Percentiles rank a stretch among this genome's conserved stretches.
phyloP scores from a whole-genome alignment of 2,797 vertebrate species.

The Danionella dracula region DNA sequence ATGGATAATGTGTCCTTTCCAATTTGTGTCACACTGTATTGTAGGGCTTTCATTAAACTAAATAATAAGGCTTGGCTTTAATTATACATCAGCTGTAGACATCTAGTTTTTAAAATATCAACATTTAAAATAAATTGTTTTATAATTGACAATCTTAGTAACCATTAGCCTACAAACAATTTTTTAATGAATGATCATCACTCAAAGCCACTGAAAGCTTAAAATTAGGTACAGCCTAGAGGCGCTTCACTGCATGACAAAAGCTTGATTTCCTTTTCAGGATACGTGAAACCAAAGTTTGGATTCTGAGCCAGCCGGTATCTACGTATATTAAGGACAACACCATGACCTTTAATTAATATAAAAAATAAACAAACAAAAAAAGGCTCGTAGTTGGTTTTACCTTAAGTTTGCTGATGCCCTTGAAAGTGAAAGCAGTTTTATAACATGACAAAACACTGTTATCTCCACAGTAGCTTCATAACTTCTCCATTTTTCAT shows the following conservation, averaged over 20 bases:
- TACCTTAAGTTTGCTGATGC: constrained; percentile 39
- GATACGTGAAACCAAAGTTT: background rate
- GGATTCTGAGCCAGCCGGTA: background rate
- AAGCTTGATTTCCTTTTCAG: background rate
- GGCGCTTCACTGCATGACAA: background rate
- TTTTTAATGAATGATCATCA: constrained; percentile 11
- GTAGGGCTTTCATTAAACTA: constrained; percentile 1
- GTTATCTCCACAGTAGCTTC: too few species aligned
- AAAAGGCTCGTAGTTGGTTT: constrained; percentile 5
- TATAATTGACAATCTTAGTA: constrained; percentile 2
- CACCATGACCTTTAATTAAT: constrained; percentile 26
- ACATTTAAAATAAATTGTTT: constrained; percentile 1
- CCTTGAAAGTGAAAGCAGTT: constrained; percentile 36
- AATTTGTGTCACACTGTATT: constrained; percentile 4
- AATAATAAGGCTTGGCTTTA: background rate
- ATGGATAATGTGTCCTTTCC: background rate
- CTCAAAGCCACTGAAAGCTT: background rate
- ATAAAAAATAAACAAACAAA: constrained; percentile 28
- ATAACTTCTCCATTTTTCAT: constrained; percentile 41
- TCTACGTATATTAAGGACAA: constrained; percentile 17
- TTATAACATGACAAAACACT: constrained; percentile 45
- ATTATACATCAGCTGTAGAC: background rate
- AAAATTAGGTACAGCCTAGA: background rate
- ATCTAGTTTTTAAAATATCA: constrained; percentile 1
- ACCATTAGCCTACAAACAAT: background rate